These are phyloP conservation scores for Drosophila sechellia DNA, from an alignment of 1,140 invertebrate genomes.

Conservation along the genomic window DNA sequence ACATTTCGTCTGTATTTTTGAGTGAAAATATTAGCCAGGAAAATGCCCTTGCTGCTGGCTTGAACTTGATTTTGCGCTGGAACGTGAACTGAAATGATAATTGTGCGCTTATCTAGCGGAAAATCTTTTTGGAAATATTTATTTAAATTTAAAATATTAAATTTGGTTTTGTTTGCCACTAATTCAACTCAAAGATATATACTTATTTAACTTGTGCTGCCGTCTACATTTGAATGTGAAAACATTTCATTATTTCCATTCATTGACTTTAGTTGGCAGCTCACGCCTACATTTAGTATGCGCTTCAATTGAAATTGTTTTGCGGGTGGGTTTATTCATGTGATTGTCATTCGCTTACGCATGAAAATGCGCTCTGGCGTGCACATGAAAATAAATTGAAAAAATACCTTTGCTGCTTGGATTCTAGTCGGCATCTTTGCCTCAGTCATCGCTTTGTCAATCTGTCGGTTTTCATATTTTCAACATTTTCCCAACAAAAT, in stretches of 20 bases:
- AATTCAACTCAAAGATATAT: background rate
- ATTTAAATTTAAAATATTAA: background rate
- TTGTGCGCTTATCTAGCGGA: slow-evolving; percentile 19
- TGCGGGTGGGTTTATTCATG: slow-evolving; percentile 56
- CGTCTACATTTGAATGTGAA: background rate
- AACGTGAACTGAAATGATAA: slow-evolving; percentile 32
- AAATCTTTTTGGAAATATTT: slow-evolving; percentile 1
- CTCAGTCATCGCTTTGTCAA: slow-evolving; percentile 46
- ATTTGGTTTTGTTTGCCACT: background rate
- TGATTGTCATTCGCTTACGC: slow-evolving; percentile 62
- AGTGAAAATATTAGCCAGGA: slow-evolving; percentile 26
- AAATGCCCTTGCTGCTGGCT: slow-evolving; percentile 7
- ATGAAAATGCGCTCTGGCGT: slow-evolving; percentile 54
- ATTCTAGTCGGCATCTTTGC: slow-evolving; percentile 8
- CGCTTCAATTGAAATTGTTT: slow-evolving; percentile 46
- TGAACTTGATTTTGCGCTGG: background rate
- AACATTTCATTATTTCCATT: slow-evolving; percentile 44
- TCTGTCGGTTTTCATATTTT: slow-evolving; percentile 63
- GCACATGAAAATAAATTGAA: slow-evolving; percentile 70
- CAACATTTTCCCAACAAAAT: slow-evolving; percentile 54
- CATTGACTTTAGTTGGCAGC: slow-evolving; percentile 44
- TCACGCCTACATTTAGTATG: slow-evolving; percentile 35
- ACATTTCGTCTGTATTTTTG: slow-evolving; percentile 16
- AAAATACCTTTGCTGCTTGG: slow-evolving; percentile 64
- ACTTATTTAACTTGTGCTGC: too few relatives aligned